A percentile compares a stretch with the other conserved stretches of the same genome.
Conservation (phyloP, 1,140 invertebrate genomes). For the Drosophila willistoni region DNA sequence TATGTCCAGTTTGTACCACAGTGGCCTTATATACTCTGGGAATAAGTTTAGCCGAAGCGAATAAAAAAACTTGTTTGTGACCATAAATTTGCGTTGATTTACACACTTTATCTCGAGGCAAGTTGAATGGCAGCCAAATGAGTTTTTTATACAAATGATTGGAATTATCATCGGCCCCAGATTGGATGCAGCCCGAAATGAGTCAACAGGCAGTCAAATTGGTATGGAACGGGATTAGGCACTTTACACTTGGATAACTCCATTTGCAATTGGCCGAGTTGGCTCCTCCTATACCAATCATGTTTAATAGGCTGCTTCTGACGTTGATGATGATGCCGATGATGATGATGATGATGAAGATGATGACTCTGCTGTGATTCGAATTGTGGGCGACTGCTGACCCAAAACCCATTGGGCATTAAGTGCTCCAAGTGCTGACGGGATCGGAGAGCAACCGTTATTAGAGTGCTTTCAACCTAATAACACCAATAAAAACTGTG, state of each 20-base stretch:
- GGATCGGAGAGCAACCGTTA: constrained; percentile 54
- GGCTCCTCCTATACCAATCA: constrained; percentile 35
- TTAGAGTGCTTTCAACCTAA: constrained; percentile 79
- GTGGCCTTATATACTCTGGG: constrained; percentile 27
- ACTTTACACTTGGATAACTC: constrained; percentile 27
- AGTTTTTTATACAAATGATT: constrained; percentile 51
- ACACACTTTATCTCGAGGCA: constrained; percentile 52
- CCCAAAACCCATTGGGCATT: constrained; percentile 71
- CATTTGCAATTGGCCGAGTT: constrained; percentile 35
- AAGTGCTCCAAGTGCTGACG: constrained; percentile 63
- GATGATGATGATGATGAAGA: background rate
- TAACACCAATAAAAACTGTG: constrained; percentile 76
- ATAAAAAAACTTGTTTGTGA: constrained; percentile 59
- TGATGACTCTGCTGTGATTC: constrained; percentile 54
- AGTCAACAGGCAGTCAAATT: constrained; percentile 12
- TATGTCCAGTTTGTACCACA: constrained; percentile 42
- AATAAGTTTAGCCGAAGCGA: constrained; percentile 23
- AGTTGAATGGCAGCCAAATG: constrained; percentile 62
- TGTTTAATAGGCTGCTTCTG: constrained; percentile 53
- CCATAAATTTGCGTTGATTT: constrained; percentile 63
- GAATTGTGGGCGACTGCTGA: constrained; percentile 71
- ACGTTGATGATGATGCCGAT: constrained; percentile 10
- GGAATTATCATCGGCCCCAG: constrained; percentile 18
- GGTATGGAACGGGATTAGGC: constrained; percentile 11
- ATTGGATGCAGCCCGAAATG: constrained; percentile 3